Percentiles rank a stretch among this genome's conserved stretches.
These are phyloP conservation scores for Rhyacichthys aspro DNA, from an alignment of 2,797 vertebrate species.

Conservation along the genomic window DNA sequence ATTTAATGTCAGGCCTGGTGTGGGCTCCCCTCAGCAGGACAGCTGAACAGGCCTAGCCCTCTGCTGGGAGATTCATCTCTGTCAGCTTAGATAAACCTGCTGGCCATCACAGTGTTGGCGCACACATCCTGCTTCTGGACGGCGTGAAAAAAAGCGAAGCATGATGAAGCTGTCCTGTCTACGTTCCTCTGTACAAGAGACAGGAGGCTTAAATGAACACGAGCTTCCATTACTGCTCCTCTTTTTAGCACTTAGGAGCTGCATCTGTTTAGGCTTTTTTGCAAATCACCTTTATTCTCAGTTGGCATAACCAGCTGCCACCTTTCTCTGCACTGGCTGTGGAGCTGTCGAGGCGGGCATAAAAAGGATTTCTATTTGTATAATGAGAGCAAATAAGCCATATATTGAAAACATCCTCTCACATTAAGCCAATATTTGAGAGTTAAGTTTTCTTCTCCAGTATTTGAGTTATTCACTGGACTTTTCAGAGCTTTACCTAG, in stretches of 20 bases:
- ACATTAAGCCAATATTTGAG: neutral
- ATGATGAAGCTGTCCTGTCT: conserved; percentile 70
- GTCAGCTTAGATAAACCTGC: conserved; percentile 89
- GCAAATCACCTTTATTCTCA: conserved; percentile 58
- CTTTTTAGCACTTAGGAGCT: conserved; percentile 55
- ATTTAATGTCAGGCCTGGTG: conserved; percentile 82
- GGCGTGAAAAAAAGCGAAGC: conserved; percentile 36
- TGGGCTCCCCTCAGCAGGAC: conserved; percentile 83
- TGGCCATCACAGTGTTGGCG: conserved; percentile 85
- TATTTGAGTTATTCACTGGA: neutral
- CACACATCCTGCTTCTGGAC: conserved; percentile 71
- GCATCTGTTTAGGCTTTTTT: conserved; percentile 56
- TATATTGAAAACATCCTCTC: conserved; percentile 1
- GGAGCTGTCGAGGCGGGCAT: conserved; percentile 30
- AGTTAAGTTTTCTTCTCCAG: conserved; percentile 10
- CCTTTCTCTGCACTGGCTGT: conserved; percentile 17
- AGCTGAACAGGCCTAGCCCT: conserved; percentile 83
- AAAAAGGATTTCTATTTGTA: conserved; percentile 26
- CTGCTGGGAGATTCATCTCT: conserved; percentile 90
- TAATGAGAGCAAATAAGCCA: conserved; percentile 27
- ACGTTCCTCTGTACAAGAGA: conserved; percentile 49
- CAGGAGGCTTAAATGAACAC: conserved; percentile 66
- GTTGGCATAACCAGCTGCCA: conserved; percentile 50
- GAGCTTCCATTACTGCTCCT: conserved; percentile 64
- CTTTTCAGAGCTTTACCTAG: conserved; percentile 3